Base-by-base conservation (phyloP, 2,797 vertebrate genomes). In the Propithecus perrieri region DNA sequence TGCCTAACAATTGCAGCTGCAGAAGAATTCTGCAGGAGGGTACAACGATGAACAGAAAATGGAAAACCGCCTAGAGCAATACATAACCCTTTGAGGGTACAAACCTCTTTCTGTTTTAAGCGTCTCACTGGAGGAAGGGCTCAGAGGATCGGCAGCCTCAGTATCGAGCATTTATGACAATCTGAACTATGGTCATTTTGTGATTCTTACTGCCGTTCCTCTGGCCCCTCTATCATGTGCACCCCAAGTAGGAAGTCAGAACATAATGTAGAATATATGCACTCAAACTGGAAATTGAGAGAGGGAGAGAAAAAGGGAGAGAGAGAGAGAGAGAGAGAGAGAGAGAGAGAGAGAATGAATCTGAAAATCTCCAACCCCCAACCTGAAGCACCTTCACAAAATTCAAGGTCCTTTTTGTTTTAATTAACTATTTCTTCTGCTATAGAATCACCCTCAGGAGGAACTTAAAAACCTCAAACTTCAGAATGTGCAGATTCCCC, bases 361-460 rank as follows among this genome's bases (percentile, higher is more conserved):
- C n/a, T 92, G 50, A 84, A 92, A 57, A 53, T 20, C 26, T 61
- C 55, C 12, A 65, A 15, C 10, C 8, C 30, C 9, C 71, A 94
- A 24, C 43, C 38, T 9, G 30, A 97, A 94, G 63, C 67, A 90
- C 85, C 88, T 97, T 92, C 88, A 89, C 35, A 81, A 69, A 92
- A 97, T 76, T 92, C 95, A 97, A 96, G 85, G 93, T 96, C 46
- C 53, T 92, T 95, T 96, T 95, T 85, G 84, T 80, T 95, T 93
- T 97, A 95, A 97, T 97, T 93, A 97, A 91, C 86, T 83, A 85
- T 85, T 96, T 84, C 63, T 94, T 71, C 80, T 95, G 87, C 59
- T 89, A 93, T 53, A 84, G 69, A 97, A 97, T 95, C 28, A 5
- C 87, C 63, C 92, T 93, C 90, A 71, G 53, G 88, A 96, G 90